These are phyloP conservation scores for Lerema accius DNA, from an alignment of 1,140 invertebrate genomes.

Conservation along the genomic window DNA sequence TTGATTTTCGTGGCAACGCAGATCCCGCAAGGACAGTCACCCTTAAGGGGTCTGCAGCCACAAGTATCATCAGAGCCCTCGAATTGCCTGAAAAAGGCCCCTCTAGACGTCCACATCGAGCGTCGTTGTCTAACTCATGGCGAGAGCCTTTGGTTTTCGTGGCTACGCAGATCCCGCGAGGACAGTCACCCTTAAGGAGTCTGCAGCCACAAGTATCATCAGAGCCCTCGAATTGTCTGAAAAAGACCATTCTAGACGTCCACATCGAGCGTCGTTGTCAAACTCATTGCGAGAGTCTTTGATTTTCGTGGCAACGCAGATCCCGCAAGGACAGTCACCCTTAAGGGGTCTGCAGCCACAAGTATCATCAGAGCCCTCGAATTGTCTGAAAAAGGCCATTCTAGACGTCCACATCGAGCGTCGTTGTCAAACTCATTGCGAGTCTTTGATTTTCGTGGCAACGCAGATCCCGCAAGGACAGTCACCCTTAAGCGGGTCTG, in stretches of 20 bases:
- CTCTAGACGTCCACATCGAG: neutral
- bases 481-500: neutral
- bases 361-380: neutral
- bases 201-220: neutral
- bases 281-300: neutral
- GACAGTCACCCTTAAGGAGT: neutral
- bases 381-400: neutral
- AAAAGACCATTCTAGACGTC: too few relatives aligned
- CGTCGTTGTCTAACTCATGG: neutral
- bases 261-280: neutral
- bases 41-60: neutral
- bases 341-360: neutral
- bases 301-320: neutral
- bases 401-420: neutral
- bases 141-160: too few relatives aligned
- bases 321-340: constrained; percentile 14
- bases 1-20: neutral
- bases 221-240: too few relatives aligned
- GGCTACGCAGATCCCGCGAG: neutral
- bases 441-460: too few relatives aligned
- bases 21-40: constrained; percentile 12
- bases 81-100: neutral
- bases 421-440: neutral
- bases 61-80: neutral
- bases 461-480: neutral